phyloP scores from a whole-genome alignment of 37 sponge, comb jelly and placozoan species.

The Beroe forskalii region DNA sequence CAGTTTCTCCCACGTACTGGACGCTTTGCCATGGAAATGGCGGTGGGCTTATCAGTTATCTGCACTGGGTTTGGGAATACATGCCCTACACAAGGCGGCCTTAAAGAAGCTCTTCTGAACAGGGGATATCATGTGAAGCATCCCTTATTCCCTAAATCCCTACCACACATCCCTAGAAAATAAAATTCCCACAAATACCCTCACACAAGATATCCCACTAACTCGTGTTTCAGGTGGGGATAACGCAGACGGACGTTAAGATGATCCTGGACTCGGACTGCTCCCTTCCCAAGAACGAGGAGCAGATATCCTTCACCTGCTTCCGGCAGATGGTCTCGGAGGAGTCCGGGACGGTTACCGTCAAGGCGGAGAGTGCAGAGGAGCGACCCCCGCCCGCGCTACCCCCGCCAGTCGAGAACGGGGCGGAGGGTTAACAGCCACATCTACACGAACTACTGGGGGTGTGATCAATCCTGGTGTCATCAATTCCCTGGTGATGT shows the following conservation, averaged over 20 bases:
- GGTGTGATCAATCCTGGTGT: too few species aligned
- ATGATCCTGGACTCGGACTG: slow-evolving; percentile 16
- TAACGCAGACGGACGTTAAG: not conserved
- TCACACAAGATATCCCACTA: not conserved
- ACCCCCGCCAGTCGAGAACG: not conserved
- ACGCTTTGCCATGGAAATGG: too few species aligned
- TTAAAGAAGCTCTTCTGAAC: too few species aligned
- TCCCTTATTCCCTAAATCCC: not conserved
- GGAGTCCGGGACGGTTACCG: too few species aligned
- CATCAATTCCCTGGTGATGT: too few species aligned
- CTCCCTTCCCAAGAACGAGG: not conserved
- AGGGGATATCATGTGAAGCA: not conserved
- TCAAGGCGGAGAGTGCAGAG: not conserved
- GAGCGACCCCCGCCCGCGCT: too few species aligned
- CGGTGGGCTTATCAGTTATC: too few species aligned
- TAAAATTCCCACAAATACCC: not conserved
- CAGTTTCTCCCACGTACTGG: too few species aligned
- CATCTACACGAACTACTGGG: not conserved
- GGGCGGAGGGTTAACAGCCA: not conserved
- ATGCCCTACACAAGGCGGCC: too few species aligned
- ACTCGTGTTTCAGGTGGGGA: slow-evolving; percentile 16
- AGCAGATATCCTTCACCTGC: slow-evolving; percentile 3
- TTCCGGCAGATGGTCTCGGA: not conserved
- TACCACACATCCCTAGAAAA: not conserved
- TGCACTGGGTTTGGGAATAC: too few species aligned